Percentiles rank a stretch among this genome's conserved stretches.
Evolutionary conservation across 2,113 vertebrate species (phyloP).

Genomic region (Paratilapia polleni): DNA sequence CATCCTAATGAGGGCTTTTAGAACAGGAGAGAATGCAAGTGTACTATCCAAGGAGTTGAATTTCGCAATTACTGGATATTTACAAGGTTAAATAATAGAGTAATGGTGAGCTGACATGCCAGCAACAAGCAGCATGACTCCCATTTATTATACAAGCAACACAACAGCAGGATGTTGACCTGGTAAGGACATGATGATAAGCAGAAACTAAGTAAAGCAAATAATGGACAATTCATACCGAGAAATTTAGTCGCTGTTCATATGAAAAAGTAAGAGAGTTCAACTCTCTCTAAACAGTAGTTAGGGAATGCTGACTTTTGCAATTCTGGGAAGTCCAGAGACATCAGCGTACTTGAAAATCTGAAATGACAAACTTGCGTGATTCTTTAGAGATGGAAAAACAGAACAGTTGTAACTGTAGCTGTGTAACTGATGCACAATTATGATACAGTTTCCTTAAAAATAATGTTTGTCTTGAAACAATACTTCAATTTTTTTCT

Average conservation of each 20-base stretch:
- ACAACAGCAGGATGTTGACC: constrained; percentile 10
- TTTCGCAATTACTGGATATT: constrained; percentile 61
- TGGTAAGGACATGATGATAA: not conserved
- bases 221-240: not conserved
- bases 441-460: not conserved
- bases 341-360: not conserved
- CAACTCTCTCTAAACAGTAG: not conserved
- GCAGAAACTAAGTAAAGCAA: not conserved
- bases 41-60: constrained; percentile 41
- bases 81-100: constrained; percentile 64
- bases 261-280: not conserved
- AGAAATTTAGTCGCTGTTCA: not conserved
- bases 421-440: not conserved
- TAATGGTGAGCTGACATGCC: constrained; percentile 39
- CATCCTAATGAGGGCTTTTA: constrained; percentile 59
- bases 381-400: accelerated
- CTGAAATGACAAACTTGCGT: not conserved
- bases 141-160: constrained; percentile 29
- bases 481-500: not conserved
- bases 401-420: not conserved
- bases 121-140: constrained; percentile 34
- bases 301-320: not conserved
- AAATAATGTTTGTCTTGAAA: not conserved
- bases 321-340: not conserved
- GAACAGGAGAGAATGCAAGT: constrained; percentile 41